Conservation (phyloP, 2,113 vertebrate species). For the Sapayoa aenigma region DNA sequence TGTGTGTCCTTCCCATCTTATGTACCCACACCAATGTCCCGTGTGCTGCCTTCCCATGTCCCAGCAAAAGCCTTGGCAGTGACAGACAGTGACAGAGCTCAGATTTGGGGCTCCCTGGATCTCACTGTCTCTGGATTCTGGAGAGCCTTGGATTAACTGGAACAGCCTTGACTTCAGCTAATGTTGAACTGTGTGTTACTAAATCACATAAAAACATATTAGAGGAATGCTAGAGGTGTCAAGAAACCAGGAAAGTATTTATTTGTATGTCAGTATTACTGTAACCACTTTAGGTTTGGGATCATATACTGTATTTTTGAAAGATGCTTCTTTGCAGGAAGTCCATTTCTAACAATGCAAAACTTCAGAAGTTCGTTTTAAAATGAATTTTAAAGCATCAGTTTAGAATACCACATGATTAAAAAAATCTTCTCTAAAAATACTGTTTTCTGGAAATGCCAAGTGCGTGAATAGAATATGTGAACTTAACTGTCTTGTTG, state of each 20-base stretch:
- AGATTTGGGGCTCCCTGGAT: rapidly evolving
- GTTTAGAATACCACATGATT: not conserved
- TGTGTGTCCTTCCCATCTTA: not conserved
- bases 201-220: not conserved
- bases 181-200: not conserved
- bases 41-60: not conserved
- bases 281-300: not conserved
- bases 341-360: not conserved
- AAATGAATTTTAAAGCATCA: not conserved
- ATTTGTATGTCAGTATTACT: not conserved
- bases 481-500: rapidly evolving
- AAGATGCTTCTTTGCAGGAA: not conserved
- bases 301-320: not conserved
- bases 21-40: rapidly evolving
- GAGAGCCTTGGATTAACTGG: not conserved
- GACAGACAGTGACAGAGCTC: not conserved
- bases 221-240: not conserved
- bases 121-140: not conserved
- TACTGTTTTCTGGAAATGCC: not conserved
- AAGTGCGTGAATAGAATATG: not conserved
- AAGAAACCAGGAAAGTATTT: not conserved
- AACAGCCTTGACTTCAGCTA: not conserved
- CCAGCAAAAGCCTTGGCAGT: rapidly evolving
- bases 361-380: not conserved
- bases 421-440: not conserved